Percentiles rank a stretch among this genome's conserved stretches.
Conservation (phyloP, 2,113 vertebrate genomes). For the Tautogolabrus adspersus region DNA sequence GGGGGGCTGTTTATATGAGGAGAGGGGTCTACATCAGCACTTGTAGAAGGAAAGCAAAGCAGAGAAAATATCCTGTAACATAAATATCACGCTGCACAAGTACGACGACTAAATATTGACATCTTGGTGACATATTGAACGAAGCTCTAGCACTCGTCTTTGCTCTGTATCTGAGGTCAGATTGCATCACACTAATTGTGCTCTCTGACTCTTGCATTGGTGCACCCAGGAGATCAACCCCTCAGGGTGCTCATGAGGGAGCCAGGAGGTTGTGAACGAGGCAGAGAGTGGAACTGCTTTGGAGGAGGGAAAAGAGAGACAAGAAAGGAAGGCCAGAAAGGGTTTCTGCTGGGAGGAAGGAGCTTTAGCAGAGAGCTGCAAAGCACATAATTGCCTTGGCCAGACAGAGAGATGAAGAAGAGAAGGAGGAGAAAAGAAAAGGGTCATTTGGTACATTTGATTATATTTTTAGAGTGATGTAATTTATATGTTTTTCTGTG, state of each 20-base stretch:
- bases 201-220: constrained; percentile 6
- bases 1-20: background rate
- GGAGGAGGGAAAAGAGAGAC: background rate
- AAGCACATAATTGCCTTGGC: constrained; percentile 43
- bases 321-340: background rate
- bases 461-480: background rate
- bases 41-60: background rate
- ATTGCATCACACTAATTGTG: constrained; percentile 36
- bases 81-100: background rate
- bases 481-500: constrained; percentile 18
- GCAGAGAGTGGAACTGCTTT: constrained; percentile 7
- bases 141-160: background rate
- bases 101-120: background rate
- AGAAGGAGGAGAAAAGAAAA: background rate
- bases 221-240: constrained; percentile 16
- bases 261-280: background rate
- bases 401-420: constrained; percentile 35
- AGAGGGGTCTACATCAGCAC: background rate
- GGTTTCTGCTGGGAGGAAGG: constrained; percentile 12
- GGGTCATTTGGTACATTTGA: constrained; percentile 9
- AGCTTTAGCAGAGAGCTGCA: constrained; percentile 28
- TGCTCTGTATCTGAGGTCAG: constrained; percentile 1
- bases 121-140: constrained; percentile 2
- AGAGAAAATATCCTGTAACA: background rate
- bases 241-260: constrained; percentile 5